Evolutionary conservation across 2,113 vertebrate genomes (phyloP), one percentile per base, ranked within the genome.

Genomic region (Oreotragus oreotragus): DNA sequence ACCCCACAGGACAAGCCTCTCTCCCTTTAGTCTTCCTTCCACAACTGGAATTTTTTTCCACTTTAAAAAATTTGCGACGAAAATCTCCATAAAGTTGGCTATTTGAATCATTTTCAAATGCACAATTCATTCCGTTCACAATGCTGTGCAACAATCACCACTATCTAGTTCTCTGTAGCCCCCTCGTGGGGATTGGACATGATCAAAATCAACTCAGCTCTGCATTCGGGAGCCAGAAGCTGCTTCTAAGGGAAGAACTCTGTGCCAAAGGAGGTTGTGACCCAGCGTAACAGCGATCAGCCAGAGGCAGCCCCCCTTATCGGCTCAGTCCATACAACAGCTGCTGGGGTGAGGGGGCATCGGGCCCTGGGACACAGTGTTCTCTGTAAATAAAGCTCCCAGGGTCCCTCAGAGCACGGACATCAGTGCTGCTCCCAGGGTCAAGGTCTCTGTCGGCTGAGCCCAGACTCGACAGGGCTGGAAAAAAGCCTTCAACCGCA

Each of bases 381-480:
- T 81, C 58, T 96, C 77, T 95, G 36, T 94, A 94, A 97, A 94
- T 81, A 88, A 94, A 94, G 33, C 47, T 94, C 70, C 39, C 76
- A 66, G 79, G 58, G 36, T 84, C 55, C 76, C 47, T 80, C 27
- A 30, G 94, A 86, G 83, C 49, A 51, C 70, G 39, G 84, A 94
- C 43, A 86, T 57, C 70, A 88, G 70, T 7, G 13, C 30, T 49
- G 85, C 51, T 92, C 36, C 57, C 21, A 43, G 55, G 83, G 81
- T 51, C 49, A 51, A 60, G 62, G 57, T 49, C 49, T 60, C 8
- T 43, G 13, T 19, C 6, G 9, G 47, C 84, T 14, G 36, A 90
- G 58, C 51, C 21, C 39, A 92, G 49, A 51, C 10, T 0, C 19
- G 30, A 60, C 9, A 23, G 36, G 28, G 51, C 95, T 89, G 79